These are phyloP conservation scores for Ectropis crepuscularia DNA, from an alignment of 2,888 invertebrate genomes.

Conservation along the genomic window DNA sequence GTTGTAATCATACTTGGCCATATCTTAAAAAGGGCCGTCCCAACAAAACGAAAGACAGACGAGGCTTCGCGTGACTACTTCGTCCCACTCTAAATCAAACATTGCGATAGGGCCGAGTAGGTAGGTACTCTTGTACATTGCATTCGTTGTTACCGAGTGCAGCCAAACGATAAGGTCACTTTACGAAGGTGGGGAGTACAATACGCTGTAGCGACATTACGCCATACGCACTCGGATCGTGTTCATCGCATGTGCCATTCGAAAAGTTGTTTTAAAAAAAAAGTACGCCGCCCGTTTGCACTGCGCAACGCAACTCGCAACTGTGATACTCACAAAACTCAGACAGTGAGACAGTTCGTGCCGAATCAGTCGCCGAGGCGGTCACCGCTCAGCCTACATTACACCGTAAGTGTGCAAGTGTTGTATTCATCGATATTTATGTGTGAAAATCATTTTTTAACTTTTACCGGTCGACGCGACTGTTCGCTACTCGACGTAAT, in stretches of 20 bases:
- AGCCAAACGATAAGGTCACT: slow-evolving; percentile 76
- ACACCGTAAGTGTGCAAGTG: slow-evolving; percentile 62
- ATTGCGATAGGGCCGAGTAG: slow-evolving; percentile 17
- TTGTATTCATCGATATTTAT: slow-evolving; percentile 48
- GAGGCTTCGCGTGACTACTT: slow-evolving; percentile 5
- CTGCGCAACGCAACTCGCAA: slow-evolving; percentile 45
- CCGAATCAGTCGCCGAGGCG: slow-evolving; percentile 61
- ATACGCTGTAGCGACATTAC: slow-evolving; percentile 60
- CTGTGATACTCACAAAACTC: slow-evolving; percentile 10
- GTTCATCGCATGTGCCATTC: slow-evolving; percentile 46
- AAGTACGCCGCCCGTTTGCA: slow-evolving; percentile 54
- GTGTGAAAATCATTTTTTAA: slow-evolving; percentile 36
- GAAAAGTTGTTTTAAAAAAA: slow-evolving; percentile 65
- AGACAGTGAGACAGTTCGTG: slow-evolving; percentile 56
- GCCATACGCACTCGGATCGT: slow-evolving; percentile 38
- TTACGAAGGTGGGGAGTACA: slow-evolving; percentile 69
- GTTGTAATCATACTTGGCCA: too few relatives aligned
- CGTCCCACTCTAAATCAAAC: slow-evolving; percentile 13
- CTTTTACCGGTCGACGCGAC: slow-evolving; percentile 40
- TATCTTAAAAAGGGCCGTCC: too few relatives aligned
- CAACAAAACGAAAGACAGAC: not conserved
- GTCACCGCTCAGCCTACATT: slow-evolving; percentile 56
- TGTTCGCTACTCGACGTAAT: slow-evolving; percentile 22
- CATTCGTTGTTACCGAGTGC: slow-evolving; percentile 72
- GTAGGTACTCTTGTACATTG: slow-evolving; percentile 38